Base-by-base conservation (phyloP, 2,113 vertebrate genomes). In the Calypte anna region DNA sequence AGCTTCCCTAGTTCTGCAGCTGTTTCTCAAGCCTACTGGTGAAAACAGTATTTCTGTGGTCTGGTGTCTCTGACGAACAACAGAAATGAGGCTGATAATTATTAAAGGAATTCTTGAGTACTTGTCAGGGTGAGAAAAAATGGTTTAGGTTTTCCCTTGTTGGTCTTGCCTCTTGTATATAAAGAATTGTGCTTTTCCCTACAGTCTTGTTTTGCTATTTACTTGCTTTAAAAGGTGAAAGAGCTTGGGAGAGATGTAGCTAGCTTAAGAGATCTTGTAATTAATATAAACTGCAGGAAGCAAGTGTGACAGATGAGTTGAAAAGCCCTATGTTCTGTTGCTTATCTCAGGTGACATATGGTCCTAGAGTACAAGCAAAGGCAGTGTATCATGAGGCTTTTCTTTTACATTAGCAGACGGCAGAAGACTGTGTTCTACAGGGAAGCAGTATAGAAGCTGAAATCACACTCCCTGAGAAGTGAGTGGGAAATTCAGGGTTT, bases 241-340 rank as follows among this genome's bases (percentile, higher is more conserved):
- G 72, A 89, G 43, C 79, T 90, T 78, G n/a, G 30, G 38, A 43
- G 25, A 91, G 62, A 75, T 80, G 50, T 43, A 93, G 86, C 64
- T 90, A 89, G 30, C 69, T 33, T 62, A 77, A 91, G 88, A 94
- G 88, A 93, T 93, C 88, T 79, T 93, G 79, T 96, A 86, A 97
- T 97, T 96, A 95, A 89, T 94, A 91, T 46, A 84, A 97, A 91
- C 79, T 91, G 75, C 82, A 91, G 95, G 96, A 96, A 97, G 75
- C 2, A 22, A 93, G 84, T 75, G 79, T 96, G 72, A 91, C 81
- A 72, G 59, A 78, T 88, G 81, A 91, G 80, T 44, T 93, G 82
- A 96, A 95, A 95, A 86, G 72, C 77, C 27, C 33, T 86, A 10
- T 79, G 83, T 94, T 92, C 82, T 86, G 76, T 94, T 91, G 46